Evolutionary conservation across 2,888 invertebrate species (phyloP).

Genomic region (Habrosyne pyritoides): DNA sequence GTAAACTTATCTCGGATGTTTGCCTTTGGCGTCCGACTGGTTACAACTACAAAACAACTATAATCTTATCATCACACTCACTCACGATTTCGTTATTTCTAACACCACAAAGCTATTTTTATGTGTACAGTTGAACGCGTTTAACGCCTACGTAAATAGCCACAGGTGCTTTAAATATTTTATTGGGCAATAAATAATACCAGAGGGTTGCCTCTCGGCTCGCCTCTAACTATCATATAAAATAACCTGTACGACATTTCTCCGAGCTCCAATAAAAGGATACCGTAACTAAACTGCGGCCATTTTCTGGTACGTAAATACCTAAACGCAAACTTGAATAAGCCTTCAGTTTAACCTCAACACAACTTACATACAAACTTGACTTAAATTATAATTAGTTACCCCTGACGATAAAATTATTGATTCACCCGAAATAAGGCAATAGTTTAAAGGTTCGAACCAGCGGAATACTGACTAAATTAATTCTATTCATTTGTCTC

Average conservation of each 20-base stretch:
- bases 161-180: constrained; percentile 68
- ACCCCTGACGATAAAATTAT: too few relatives aligned
- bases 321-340: neutral
- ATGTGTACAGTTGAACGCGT: constrained; percentile 32
- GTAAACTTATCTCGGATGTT: constrained; percentile 46
- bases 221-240: constrained; percentile 42
- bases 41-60: constrained; percentile 3
- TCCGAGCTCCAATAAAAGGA: neutral
- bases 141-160: constrained; percentile 48
- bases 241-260: constrained; percentile 30
- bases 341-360: neutral
- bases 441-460: too few relatives aligned
- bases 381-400: neutral
- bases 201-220: constrained; percentile 33
- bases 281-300: neutral
- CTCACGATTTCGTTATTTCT: constrained; percentile 4
- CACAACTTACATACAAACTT: neutral
- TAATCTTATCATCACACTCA: constrained; percentile 20
- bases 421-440: too few relatives aligned
- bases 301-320: neutral
- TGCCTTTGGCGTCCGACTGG: constrained; percentile 22
- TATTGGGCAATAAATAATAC: constrained; percentile 61
- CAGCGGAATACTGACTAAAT: too few relatives aligned
- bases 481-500: too few relatives aligned
- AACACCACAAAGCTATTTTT: constrained; percentile 13